Base-by-base conservation (phyloP, 2,888 invertebrate genomes). In the Colletes collaris region DNA sequence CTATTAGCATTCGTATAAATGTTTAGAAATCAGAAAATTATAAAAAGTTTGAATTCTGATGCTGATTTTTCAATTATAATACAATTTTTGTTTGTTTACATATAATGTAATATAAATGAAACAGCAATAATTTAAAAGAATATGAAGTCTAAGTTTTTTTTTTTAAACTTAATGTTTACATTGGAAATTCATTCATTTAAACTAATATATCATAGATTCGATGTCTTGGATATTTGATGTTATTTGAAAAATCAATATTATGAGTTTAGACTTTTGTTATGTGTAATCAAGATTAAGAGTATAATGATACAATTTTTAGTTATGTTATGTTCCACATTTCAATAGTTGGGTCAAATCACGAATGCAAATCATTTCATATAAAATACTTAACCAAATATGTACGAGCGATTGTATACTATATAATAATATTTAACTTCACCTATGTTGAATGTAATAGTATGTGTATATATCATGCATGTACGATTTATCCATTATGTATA, bases 401-500 rank as follows among this genome's bases (percentile, higher is more conserved):
- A 27, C 13, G 56, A 27, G 44, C 11, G 67, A 50, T 60, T 66
- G 50, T 76, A 68, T 37, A 64, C 53, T 76, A 64, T 37, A 76
- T 19, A 37, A 35, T 76, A 62, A 68, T 49, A 69, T 40, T 59
- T 77, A 76, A 40, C n/a, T 69, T 40, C 19, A 65, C 55, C 19
- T 6, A 70, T 64, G 52, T 75, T 53, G n/a, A 77, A 60, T 60
- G 40, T 64, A 62, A 50, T 37, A 64, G n/a, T 67, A 64, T 49
- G 13, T 77, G 63, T 77, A 64, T 44, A 65, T 55, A 64, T 4
- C 56, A 72, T 65, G 59, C 16, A 64, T 64, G 50, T 27, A 53
- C 11, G 19, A 62, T 13, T 71, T 63, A 68, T 10, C 6, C 13
- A 65, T 53, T 78, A 55, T 72, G 50, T 79, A 76, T 70, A 58